phyloP scores from a whole-genome alignment of 1,140 invertebrate genomes.

The Capitella teleta region DNA sequence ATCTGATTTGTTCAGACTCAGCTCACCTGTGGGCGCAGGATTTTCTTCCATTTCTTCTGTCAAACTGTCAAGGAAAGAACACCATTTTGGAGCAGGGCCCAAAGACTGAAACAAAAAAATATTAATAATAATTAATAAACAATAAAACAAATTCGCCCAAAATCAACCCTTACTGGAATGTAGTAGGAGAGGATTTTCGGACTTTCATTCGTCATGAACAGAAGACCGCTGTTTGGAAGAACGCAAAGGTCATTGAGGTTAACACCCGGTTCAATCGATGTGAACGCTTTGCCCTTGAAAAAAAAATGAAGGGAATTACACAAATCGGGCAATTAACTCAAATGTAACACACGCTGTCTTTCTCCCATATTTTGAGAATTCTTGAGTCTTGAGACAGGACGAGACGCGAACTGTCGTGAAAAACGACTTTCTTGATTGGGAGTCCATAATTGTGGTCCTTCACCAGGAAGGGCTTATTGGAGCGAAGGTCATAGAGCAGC shows the following conservation, averaged over 20 bases:
- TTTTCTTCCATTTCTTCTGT: constrained; percentile 93
- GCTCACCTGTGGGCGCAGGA: constrained; percentile 37
- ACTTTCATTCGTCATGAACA: constrained; percentile 90
- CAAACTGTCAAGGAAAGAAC: constrained; percentile 87
- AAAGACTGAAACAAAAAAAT: too few species aligned
- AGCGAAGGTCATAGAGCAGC: constrained; percentile 86
- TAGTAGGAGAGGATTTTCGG: constrained; percentile 91
- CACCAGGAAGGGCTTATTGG: constrained; percentile 71
- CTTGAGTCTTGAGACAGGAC: constrained; percentile 85
- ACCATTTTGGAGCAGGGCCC: constrained; percentile 94
- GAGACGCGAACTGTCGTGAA: constrained; percentile 60
- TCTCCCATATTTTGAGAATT: constrained; percentile 90
- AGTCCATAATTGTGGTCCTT: constrained; percentile 93
- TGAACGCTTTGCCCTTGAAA: constrained; percentile 77
- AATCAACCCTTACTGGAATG: constrained; percentile 64
- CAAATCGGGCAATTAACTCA: neutral
- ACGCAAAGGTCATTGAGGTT: constrained; percentile 84
- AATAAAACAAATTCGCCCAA: too few species aligned
- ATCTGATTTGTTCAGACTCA: neutral
- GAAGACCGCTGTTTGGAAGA: constrained; percentile 72
- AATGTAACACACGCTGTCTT: constrained; percentile 58
- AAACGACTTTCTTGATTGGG: constrained; percentile 82
- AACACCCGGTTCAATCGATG: constrained; percentile 70
- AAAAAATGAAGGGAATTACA: constrained; percentile 23
- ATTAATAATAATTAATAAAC: too few species aligned